These are phyloP conservation scores for Bos javanicus DNA, from an alignment of 2,113 vertebrate genomes.

Conservation along the genomic window DNA sequence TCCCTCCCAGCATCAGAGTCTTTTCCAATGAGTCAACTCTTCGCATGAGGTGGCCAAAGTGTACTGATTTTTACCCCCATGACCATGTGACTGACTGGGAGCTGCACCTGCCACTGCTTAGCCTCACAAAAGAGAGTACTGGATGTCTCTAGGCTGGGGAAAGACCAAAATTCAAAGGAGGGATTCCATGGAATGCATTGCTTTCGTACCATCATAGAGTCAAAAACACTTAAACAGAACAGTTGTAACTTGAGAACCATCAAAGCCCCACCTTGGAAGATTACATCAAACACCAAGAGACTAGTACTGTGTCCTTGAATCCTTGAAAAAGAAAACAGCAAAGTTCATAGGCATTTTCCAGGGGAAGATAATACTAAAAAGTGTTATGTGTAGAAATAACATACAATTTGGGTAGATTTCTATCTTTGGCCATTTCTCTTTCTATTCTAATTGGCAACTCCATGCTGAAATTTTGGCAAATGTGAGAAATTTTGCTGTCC, in stretches of 20 bases:
- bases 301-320: neutral
- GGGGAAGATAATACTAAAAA: neutral
- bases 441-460: neutral
- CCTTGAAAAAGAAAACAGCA: neutral
- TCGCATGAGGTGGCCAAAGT: neutral
- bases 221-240: neutral
- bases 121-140: neutral
- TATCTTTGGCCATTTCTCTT: neutral
- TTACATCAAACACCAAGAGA: neutral
- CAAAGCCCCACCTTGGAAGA: neutral
- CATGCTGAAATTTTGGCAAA: neutral
- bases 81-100: neutral
- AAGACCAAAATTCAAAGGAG: neutral
- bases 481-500: neutral
- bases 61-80: neutral
- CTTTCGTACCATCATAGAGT: neutral
- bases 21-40: no score
- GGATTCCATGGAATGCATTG: neutral
- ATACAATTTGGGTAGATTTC: neutral
- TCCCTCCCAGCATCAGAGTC: no score
- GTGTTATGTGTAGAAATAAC: neutral
- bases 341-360: neutral
- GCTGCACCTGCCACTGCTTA: neutral
- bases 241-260: neutral
- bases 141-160: neutral